These are phyloP conservation scores for Myotis planiceps DNA, from an alignment of 2,797 vertebrate genomes.

Conservation along the genomic window DNA sequence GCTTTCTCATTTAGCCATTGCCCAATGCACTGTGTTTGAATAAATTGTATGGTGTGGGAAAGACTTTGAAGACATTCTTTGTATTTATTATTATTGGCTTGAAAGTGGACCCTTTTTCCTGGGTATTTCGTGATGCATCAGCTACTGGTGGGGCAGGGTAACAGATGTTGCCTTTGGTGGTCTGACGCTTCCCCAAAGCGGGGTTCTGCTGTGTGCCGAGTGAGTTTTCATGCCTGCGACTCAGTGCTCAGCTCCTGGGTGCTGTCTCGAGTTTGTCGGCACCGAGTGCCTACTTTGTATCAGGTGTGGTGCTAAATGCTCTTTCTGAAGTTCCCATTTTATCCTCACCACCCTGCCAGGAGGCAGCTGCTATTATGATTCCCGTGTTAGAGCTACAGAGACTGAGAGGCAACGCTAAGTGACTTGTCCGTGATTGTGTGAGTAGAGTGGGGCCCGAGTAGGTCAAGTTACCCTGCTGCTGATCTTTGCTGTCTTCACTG, in stretches of 20 bases:
- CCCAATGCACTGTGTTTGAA: constrained; percentile 55
- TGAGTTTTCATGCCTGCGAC: constrained; percentile 40
- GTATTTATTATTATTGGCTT: constrained; percentile 66
- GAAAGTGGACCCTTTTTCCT: constrained; percentile 54
- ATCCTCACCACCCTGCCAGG: not conserved
- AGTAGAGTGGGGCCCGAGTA: not conserved
- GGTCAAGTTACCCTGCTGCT: not conserved
- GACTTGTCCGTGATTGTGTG: not conserved
- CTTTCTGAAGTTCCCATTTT: not conserved
- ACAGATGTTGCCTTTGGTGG: constrained; percentile 56
- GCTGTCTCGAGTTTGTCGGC: constrained; percentile 28
- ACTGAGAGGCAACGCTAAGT: not conserved
- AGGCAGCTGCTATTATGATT: not conserved
- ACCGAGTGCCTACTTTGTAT: not conserved
- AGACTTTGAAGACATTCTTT: constrained; percentile 61
- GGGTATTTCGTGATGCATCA: constrained; percentile 11
- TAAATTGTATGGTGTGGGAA: constrained; percentile 53
- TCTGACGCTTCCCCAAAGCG: not conserved
- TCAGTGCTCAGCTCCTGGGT: not conserved
- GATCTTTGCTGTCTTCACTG: not conserved
- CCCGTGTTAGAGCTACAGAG: not conserved
- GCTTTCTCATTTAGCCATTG: constrained; percentile 32
- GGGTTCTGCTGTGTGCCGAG: not conserved
- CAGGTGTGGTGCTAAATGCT: not conserved
- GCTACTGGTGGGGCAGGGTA: constrained; percentile 32